Percentiles rank a stretch among this genome's conserved stretches.
These are phyloP conservation scores for Amblyjoppa fuscipennis DNA, from an alignment of 2,888 invertebrate genomes.

Conservation along the genomic window DNA sequence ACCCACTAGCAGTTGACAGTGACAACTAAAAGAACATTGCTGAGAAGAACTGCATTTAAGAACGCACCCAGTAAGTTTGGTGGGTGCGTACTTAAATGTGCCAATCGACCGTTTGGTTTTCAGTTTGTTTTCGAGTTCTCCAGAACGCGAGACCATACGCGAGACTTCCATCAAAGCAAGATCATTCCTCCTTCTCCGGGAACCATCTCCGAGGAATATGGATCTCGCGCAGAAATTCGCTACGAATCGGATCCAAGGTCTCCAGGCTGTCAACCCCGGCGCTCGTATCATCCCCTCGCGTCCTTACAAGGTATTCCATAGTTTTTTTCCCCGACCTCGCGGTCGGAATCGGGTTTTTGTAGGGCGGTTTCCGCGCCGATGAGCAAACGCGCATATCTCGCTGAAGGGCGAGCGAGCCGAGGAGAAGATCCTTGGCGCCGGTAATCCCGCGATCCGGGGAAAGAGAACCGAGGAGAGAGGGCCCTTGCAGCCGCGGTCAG, in stretches of 20 bases:
- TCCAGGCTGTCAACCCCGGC: constrained; percentile 57
- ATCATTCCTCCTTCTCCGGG: too few relatives aligned
- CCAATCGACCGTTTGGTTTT: too few relatives aligned
- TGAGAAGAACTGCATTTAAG: too few relatives aligned
- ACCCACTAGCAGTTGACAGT: too few relatives aligned
- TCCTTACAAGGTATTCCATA: constrained; percentile 64
- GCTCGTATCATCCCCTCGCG: constrained; percentile 59
- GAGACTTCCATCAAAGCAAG: too few relatives aligned
- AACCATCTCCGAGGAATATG: too few relatives aligned
- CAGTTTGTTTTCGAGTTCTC: too few relatives aligned
- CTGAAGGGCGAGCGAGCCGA: constrained; percentile 34
- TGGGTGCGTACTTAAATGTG: too few relatives aligned
- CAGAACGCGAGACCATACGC: too few relatives aligned
- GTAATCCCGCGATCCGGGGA: constrained; percentile 31
- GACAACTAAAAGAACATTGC: too few relatives aligned
- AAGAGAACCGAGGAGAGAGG: neutral
- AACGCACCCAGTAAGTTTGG: too few relatives aligned
- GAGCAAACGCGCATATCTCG: constrained; percentile 53
- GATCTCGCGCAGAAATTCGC: constrained; percentile 1
- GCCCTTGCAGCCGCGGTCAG: constrained; percentile 19
- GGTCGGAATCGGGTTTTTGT: constrained; percentile 64
- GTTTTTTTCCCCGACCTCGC: constrained; percentile 52
- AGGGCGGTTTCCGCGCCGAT: constrained; percentile 58
- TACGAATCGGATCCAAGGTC: constrained; percentile 41
- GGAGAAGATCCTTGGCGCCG: constrained; percentile 59